These are phyloP conservation scores for Kuschelorhynchus macadamiae DNA, from an alignment of 2,888 invertebrate genomes.

Conservation along the genomic window DNA sequence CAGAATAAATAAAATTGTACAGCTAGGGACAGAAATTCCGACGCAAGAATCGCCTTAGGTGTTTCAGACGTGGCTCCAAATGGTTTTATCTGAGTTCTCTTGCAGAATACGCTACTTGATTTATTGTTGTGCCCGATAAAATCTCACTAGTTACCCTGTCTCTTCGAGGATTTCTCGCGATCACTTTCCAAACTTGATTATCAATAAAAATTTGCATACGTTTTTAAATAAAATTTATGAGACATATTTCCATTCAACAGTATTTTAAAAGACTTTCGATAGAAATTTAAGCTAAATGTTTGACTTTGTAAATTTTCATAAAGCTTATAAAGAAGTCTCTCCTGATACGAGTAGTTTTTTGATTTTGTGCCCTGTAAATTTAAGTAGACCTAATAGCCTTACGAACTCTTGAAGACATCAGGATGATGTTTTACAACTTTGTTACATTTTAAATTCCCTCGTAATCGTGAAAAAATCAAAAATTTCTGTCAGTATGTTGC, in stretches of 20 bases:
- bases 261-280: too few relatives aligned
- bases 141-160: conserved; percentile 66
- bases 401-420: too few relatives aligned
- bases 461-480: too few relatives aligned
- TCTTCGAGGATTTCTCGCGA: conserved; percentile 52
- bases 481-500: too few relatives aligned
- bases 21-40: conserved; percentile 63
- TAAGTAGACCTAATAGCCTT: too few relatives aligned
- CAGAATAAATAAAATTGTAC: conserved; percentile 66
- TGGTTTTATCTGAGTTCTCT: conserved; percentile 55
- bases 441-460: too few relatives aligned
- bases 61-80: conserved; percentile 63
- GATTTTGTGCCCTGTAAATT: too few relatives aligned
- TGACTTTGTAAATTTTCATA: too few relatives aligned
- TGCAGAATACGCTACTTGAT: conserved; percentile 67
- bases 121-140: conserved; percentile 66
- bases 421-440: too few relatives aligned
- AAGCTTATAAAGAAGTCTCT: too few relatives aligned
- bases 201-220: conserved; percentile 58
- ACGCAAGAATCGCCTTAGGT: conserved; percentile 66
- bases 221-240: conserved; percentile 28
- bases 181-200: conserved; percentile 60
- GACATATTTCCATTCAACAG: conserved; percentile 8
- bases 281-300: too few relatives aligned
- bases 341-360: too few relatives aligned